Base-by-base conservation (phyloP, 2,113 vertebrate genomes). In the Apteryx owenii region DNA sequence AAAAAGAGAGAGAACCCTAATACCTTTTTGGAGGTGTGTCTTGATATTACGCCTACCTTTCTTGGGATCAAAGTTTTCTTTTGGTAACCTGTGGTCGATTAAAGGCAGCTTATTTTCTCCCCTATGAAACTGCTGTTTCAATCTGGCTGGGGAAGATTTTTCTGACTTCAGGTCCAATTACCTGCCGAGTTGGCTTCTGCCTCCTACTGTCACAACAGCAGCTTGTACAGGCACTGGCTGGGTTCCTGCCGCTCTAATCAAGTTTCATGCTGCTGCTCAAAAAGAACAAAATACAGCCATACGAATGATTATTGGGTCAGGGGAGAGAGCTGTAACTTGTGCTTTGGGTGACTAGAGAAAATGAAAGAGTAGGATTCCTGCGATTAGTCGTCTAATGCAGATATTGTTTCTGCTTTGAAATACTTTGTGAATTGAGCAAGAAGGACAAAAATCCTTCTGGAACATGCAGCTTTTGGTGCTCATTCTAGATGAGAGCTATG, bases 121-220 rank as follows among this genome's bases (percentile, higher is more conserved):
- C 44, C 38, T 70, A 2, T 64, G 81, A 94, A 92, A 92, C 94
- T 28, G 50, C 71, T 48, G 1, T 88, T 91, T 93, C 89, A 88
- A 26, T 88, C 88, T 94, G 88, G 36, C 64, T 85, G 88, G 69
- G 54, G 83, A 92, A 88, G 90, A 86, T 90, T 78, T 89, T 85
- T 88, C 60, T 2, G 19, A 81, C 85, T 97, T 91, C 44, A 86
- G 73, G 65, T 93, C 89, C 91, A 93, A 7, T 97, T 95, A 97
- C 93, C 90, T 93, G 87, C 85, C 0, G 50, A 40, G 90, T 70
- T 90, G 86, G 77, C 86, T 93, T 93, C 95, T 96, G 93, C 93
- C 89, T 93, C 85, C 71, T 92, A 92, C 92, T 93, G 62, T 92
- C 92, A 78, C 89, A 95, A 68, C 95, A 95, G 95, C 92, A 91